These are phyloP conservation scores for Aricia artaxerxes DNA, from an alignment of 2,888 invertebrate genomes.

Conservation along the genomic window DNA sequence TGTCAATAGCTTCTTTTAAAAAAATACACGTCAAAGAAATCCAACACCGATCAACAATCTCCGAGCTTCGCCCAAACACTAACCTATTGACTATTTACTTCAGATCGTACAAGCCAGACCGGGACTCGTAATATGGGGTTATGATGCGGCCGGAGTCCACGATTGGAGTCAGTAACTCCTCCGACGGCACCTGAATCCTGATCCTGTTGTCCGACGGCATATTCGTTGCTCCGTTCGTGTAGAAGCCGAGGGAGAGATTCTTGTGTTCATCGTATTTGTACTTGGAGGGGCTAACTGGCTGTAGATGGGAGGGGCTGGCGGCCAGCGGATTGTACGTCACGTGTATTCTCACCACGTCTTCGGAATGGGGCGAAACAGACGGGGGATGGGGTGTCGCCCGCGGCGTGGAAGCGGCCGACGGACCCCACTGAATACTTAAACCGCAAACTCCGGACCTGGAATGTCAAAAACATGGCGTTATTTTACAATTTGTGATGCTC, in stretches of 20 bases:
- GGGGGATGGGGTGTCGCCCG: constrained; percentile 83
- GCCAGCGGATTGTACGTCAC: constrained; percentile 84
- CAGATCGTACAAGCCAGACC: constrained; percentile 66
- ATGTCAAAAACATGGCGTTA: constrained; percentile 35
- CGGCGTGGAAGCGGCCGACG: constrained; percentile 82
- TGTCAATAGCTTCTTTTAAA: not conserved
- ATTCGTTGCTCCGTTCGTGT: constrained; percentile 79
- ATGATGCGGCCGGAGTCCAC: constrained; percentile 81
- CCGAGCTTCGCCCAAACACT: constrained; percentile 1
- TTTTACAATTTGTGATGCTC: not conserved
- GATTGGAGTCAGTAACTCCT: constrained; percentile 83
- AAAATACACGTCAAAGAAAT: not conserved
- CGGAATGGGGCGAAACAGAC: constrained; percentile 81
- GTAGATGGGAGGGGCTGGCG: constrained; percentile 78
- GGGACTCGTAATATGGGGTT: constrained; percentile 66
- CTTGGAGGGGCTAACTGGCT: constrained; percentile 70
- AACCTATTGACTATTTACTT: constrained; percentile 49
- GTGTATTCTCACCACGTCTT: constrained; percentile 88
- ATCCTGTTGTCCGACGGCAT: constrained; percentile 84
- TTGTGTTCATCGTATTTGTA: constrained; percentile 67
- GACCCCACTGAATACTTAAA: constrained; percentile 75
- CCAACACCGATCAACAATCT: not conserved
- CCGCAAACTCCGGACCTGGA: constrained; percentile 76
- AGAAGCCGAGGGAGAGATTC: constrained; percentile 67
- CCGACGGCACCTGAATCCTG: constrained; percentile 85